phyloP scores from a whole-genome alignment of 1,140 invertebrate species.

The Agraylea sexmaculata region DNA sequence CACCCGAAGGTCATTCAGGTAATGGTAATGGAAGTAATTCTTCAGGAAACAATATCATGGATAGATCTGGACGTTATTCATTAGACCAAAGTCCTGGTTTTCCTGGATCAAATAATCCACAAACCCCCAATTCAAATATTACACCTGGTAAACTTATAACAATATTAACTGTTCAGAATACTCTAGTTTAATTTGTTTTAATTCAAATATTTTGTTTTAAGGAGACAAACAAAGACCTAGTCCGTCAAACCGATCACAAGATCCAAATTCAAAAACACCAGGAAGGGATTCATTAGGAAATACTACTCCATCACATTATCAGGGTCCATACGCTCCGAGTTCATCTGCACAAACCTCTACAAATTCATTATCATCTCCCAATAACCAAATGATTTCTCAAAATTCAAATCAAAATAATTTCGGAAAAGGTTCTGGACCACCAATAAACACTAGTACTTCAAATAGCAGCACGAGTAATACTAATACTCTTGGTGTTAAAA shows the following conservation, averaged over 20 bases:
- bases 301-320: conserved; percentile 18
- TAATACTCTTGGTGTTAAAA: conserved; percentile 12
- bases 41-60: conserved; percentile 26
- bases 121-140: conserved; percentile 33
- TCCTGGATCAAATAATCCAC: conserved; percentile 35
- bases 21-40: conserved; percentile 1
- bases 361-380: conserved; percentile 21
- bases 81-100: conserved; percentile 35
- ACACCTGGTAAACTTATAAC: conserved; percentile 15
- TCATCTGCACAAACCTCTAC: conserved; percentile 30
- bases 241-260: conserved; percentile 37
- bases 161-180: not conserved
- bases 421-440: conserved; percentile 11
- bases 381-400: no score
- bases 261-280: conserved; percentile 35
- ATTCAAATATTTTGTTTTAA: conserved; percentile 17
- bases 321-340: conserved; percentile 36
- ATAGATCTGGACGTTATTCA: conserved; percentile 34
- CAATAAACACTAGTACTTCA: no score
- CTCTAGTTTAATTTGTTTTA: not conserved
- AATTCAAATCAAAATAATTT: no score
- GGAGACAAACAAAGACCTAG: conserved; percentile 39
- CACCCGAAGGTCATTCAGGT: conserved; percentile 31
- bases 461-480: conserved; percentile 12
- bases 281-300: conserved; percentile 25